Evolutionary conservation across 2,888 invertebrate genomes (phyloP).

Genomic region (Acanthosepion pharaonis): DNA sequence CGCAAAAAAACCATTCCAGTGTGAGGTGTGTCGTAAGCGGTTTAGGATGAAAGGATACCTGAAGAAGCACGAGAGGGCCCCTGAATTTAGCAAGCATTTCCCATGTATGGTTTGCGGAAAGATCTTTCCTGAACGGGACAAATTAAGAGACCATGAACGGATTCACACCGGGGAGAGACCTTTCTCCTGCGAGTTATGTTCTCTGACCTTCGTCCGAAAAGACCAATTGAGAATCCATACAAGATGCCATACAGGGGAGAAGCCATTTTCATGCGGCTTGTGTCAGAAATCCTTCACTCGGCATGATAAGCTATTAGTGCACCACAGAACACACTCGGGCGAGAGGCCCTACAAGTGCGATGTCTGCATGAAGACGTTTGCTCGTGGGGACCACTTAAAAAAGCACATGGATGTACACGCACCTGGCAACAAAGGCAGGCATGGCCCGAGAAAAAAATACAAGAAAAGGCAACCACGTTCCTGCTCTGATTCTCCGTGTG

Average conservation of each 20-base stretch:
- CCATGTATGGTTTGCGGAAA: constrained; percentile 33
- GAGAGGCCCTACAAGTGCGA: neutral
- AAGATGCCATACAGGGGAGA: neutral
- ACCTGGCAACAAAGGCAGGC: neutral
- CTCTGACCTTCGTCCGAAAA: neutral
- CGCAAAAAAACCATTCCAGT: neutral
- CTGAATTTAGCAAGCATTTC: constrained; percentile 35
- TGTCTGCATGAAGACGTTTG: neutral
- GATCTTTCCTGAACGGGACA: constrained; percentile 39
- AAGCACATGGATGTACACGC: neutral
- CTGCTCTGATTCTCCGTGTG: neutral
- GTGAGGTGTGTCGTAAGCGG: constrained; percentile 34
- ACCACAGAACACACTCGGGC: neutral
- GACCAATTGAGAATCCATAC: constrained; percentile 39
- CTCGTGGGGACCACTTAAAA: constrained; percentile 38
- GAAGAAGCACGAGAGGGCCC: constrained; percentile 36
- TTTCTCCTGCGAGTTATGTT: neutral
- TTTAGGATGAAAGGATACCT: neutral
- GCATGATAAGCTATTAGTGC: neutral
- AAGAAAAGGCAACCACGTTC: neutral
- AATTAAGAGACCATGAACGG: neutral
- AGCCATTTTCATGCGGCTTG: neutral
- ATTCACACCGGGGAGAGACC: neutral
- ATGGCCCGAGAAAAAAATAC: too few species aligned
- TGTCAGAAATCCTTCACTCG: neutral